phyloP scores from a whole-genome alignment of 92 coral and sea anemone species.

The Porites cylindrica region DNA sequence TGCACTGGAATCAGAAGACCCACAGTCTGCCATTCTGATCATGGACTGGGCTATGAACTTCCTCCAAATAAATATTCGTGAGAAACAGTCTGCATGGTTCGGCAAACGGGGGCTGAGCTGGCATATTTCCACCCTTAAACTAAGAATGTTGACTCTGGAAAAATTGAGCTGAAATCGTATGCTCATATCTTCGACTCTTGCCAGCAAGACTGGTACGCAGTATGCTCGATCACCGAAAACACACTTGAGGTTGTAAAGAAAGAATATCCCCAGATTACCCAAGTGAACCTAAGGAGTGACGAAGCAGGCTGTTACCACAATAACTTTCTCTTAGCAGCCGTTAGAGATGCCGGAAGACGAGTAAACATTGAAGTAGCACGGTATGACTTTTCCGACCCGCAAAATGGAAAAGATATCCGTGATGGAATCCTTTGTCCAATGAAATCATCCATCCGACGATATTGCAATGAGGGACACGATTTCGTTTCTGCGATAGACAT shows the following conservation, averaged over 20 bases:
- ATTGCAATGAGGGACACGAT: conserved; percentile 63
- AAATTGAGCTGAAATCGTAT: conserved; percentile 23
- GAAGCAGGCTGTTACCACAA: too few relatives aligned
- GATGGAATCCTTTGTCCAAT: conserved; percentile 44
- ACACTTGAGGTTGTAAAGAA: neutral
- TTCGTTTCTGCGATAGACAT: conserved; percentile 34
- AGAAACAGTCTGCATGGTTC: conserved; percentile 20
- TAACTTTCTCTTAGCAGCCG: too few relatives aligned
- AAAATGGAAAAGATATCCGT: conserved; percentile 2
- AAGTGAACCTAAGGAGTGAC: too few relatives aligned
- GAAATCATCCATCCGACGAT: conserved; percentile 39
- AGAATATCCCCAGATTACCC: too few relatives aligned
- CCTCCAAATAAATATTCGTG: neutral
- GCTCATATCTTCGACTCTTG: conserved; percentile 41
- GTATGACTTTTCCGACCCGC: conserved; percentile 13
- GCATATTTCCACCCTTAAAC: conserved; percentile 20
- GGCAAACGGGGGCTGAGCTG: conserved; percentile 40
- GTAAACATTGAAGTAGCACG: neutral
- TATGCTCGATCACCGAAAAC: conserved; percentile 34
- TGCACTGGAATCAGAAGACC: too few relatives aligned
- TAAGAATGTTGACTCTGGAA: neutral
- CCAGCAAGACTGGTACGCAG: conserved; percentile 54
- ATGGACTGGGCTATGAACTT: neutral
- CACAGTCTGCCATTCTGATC: too few relatives aligned
- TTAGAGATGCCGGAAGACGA: neutral